Base-by-base conservation (phyloP, 2,888 invertebrate species). In the Laothoe populi region DNA sequence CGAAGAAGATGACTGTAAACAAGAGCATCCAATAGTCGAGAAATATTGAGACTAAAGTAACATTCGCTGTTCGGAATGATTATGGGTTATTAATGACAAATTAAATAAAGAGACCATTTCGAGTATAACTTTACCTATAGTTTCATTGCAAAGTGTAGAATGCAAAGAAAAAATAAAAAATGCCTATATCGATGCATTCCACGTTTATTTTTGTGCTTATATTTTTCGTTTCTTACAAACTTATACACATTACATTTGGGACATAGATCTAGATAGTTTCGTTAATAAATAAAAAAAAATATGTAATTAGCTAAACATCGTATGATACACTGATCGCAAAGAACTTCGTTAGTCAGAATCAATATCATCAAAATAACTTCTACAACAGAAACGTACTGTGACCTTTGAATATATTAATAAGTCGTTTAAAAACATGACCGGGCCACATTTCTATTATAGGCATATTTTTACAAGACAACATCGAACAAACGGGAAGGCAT, bases 1-100 rank as follows among this genome's bases (percentile, higher is more conserved):
- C 10, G 19, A 11, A 16, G 31, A 31, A 35, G 35, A 53, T 8
- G 19, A 19, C 35, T 16, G 35, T 53, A 53, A 53, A 53, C 19
- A 35, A 35, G 53, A 53, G 19, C 53, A 53, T 53, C 16, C 26
- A 49, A 49, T 49, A 49, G 16, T 16, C 26, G 31, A 53, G 31
- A 53, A 35, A 35, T 53, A 53, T 35, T 35, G 35, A 4, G 35
- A 19, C 16, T 35, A 53, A 53, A 53, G 53, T 53, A 53, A 31
- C 19, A 19, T 35, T 35, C 53, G 19, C 16, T 53, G 31, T 35
- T 19, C 19, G 31, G 31, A 31, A 49, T 49, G 26, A 31, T 31
- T 8, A 31, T 49, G n/a, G 46, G 10, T 46, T 46, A 31, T 49
- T 49, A n/a, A 35, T 35, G 16, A 31, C 53, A 53, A 44, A 5